Evolutionary conservation across 2,113 vertebrate genomes (phyloP).

Genomic region (Silurus glanis): DNA sequence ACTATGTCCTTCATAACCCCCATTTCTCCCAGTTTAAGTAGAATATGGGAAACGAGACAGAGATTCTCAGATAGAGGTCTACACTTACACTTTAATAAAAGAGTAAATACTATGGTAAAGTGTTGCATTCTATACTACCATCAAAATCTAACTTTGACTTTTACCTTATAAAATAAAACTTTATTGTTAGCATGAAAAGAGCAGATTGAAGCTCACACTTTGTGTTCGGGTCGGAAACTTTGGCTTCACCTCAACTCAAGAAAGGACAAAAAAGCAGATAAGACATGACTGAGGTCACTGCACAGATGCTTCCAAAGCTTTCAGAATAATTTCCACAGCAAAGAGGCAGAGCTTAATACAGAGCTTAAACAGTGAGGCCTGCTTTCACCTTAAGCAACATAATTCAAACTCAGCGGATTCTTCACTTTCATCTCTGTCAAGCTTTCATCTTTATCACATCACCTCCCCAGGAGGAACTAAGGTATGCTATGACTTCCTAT

Average conservation of each 20-base stretch:
- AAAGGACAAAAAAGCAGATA: constrained; percentile 55
- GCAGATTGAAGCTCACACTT: not conserved
- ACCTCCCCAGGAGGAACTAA: constrained; percentile 49
- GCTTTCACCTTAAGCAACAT: constrained; percentile 52
- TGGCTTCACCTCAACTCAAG: not conserved
- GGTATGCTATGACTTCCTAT: constrained; percentile 62
- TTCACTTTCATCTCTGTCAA: constrained; percentile 54
- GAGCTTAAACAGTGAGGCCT: constrained; percentile 57
- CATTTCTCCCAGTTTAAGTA: not conserved
- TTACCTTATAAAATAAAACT: not conserved
- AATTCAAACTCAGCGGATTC: constrained; percentile 36
- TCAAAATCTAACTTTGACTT: not conserved
- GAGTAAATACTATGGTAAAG: not conserved
- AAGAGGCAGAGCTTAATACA: constrained; percentile 65
- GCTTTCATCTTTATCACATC: constrained; percentile 56
- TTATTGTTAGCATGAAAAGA: not conserved
- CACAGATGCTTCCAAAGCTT: constrained; percentile 67
- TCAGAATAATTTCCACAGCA: constrained; percentile 65
- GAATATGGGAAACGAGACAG: not conserved
- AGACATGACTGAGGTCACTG: constrained; percentile 68
- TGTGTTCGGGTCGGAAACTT: not conserved
- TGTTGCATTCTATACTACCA: not conserved
- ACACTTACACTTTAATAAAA: not conserved
- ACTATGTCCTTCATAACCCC: not conserved
- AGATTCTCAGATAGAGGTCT: not conserved